Conservation (phyloP, 2,888 invertebrate species). For the Eumacrocentrus americanus region DNA sequence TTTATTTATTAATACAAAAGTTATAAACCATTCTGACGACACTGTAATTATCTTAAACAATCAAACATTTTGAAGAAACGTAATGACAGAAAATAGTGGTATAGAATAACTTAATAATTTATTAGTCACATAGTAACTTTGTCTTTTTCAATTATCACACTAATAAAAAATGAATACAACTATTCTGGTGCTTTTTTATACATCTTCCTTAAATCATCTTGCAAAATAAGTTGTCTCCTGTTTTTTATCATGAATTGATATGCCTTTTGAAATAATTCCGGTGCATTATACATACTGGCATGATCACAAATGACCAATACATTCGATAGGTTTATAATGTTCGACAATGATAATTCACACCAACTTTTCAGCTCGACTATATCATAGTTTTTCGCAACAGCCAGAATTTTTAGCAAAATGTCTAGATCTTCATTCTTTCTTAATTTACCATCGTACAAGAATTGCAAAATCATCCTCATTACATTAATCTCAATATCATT, state of each 20-base stretch:
- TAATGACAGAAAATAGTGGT: too few relatives aligned
- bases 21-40: too few relatives aligned
- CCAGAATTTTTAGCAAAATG: neutral
- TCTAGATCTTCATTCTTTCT: neutral
- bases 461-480: neutral
- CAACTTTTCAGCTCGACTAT: neutral
- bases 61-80: too few relatives aligned
- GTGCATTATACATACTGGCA: neutral
- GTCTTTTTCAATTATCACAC: too few relatives aligned
- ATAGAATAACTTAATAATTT: too few relatives aligned
- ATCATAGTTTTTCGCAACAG: conserved; percentile 1
- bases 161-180: too few relatives aligned
- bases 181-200: neutral
- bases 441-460: neutral
- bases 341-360: neutral
- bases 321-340: neutral
- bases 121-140: too few relatives aligned
- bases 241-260: neutral
- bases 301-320: neutral
- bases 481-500: neutral
- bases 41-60: too few relatives aligned
- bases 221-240: neutral
- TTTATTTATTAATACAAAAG: too few relatives aligned
- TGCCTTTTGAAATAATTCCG: neutral
- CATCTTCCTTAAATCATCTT: neutral